Conservation (phyloP, 2,113 vertebrate species). For the Callorhinus ursinus region DNA sequence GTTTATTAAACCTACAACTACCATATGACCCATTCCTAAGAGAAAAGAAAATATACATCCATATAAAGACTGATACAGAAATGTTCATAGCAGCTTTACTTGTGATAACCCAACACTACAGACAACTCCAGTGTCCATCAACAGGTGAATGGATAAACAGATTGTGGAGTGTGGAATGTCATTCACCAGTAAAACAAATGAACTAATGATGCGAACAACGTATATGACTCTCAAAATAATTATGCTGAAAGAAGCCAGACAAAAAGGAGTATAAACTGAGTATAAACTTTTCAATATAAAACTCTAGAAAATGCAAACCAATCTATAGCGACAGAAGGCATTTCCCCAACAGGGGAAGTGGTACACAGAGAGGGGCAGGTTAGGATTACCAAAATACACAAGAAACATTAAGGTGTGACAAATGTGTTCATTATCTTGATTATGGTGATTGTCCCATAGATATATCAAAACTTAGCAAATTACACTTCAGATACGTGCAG, state of each 20-base stretch:
- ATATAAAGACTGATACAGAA: not conserved
- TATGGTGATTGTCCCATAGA: not conserved
- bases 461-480: conserved; percentile 8
- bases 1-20: conserved; percentile 1
- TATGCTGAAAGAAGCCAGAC: not conserved
- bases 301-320: conserved; percentile 10
- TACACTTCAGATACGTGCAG: conserved; percentile 20
- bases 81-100: not conserved
- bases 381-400: not conserved
- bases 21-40: not conserved
- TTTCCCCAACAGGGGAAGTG: not conserved
- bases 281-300: not conserved
- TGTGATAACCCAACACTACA: not conserved
- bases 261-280: not conserved
- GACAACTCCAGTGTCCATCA: not conserved
- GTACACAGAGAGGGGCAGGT: not conserved
- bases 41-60: not conserved
- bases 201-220: not conserved
- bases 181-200: not conserved
- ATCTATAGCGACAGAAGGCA: not conserved
- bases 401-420: not conserved
- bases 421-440: conserved; percentile 15
- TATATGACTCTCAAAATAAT: not conserved
- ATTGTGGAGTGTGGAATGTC: not conserved
- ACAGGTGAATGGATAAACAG: not conserved